These are phyloP conservation scores for Abrostola tripartita DNA, from an alignment of 2,888 invertebrate species.

Conservation along the genomic window DNA sequence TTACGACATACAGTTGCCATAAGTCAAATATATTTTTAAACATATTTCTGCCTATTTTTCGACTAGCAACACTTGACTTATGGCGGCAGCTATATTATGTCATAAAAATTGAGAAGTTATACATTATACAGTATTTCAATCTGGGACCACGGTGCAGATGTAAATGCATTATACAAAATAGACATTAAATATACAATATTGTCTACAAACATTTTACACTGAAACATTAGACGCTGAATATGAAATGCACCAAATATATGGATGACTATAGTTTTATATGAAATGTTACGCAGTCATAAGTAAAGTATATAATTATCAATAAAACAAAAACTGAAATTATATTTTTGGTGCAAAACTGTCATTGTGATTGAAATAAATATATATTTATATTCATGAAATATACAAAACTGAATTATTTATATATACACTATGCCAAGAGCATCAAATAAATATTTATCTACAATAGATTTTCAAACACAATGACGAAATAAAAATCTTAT, in stretches of 20 bases:
- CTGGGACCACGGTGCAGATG: slow-evolving; percentile 67
- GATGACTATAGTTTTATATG: slow-evolving; percentile 38
- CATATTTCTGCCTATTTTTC: slow-evolving; percentile 26
- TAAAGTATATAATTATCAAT: slow-evolving; percentile 2
- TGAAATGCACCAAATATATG: slow-evolving; percentile 34
- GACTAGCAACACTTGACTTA: slow-evolving; percentile 24
- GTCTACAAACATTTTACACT: slow-evolving; percentile 47
- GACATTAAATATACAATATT: slow-evolving; percentile 47
- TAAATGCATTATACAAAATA: slow-evolving; percentile 50
- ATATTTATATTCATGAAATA: too few species aligned
- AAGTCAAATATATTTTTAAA: slow-evolving; percentile 35
- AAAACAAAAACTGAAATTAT: slow-evolving; percentile 25
- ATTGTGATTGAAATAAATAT: slow-evolving; percentile 34
- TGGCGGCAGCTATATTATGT: slow-evolving; percentile 28
- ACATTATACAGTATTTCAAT: slow-evolving; percentile 62
- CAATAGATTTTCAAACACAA: slow-evolving; percentile 27
- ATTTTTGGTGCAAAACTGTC: slow-evolving; percentile 18
- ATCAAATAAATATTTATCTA: slow-evolving; percentile 6
- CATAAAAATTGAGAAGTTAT: slow-evolving; percentile 40
- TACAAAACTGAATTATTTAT: too few species aligned
- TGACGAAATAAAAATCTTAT: slow-evolving; percentile 7
- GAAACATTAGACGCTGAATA: slow-evolving; percentile 33
- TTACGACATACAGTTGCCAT: slow-evolving; percentile 42
- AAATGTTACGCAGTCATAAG: slow-evolving; percentile 26
- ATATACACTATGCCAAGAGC: too few species aligned